A percentile compares a stretch with the other conserved stretches of the same genome.
phyloP scores from a whole-genome alignment of 2,888 invertebrate genomes.

The Ichneumon xanthorius region DNA sequence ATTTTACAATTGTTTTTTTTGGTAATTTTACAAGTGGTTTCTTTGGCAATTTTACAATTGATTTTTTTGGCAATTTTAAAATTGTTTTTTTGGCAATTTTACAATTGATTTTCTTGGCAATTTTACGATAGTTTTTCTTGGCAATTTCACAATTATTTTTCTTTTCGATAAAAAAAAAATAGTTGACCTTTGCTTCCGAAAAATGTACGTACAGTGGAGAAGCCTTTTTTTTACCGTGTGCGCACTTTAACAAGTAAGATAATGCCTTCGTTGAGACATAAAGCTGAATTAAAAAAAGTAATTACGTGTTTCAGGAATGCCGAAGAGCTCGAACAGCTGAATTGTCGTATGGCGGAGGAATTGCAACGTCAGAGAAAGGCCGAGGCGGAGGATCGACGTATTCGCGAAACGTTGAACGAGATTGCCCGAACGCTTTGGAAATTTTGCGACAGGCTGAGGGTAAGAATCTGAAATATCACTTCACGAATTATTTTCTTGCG shows the following conservation, averaged over 20 bases:
- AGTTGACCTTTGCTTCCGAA: too few relatives aligned
- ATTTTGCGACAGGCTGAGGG: constrained; percentile 78
- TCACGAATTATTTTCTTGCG: constrained; percentile 35
- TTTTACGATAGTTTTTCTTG: too few relatives aligned
- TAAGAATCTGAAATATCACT: constrained; percentile 65
- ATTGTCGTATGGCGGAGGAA: constrained; percentile 87
- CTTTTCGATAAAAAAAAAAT: too few relatives aligned
- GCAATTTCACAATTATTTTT: too few relatives aligned
- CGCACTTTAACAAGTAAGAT: not conserved
- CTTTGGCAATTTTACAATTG: too few relatives aligned
- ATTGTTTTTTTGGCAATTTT: too few relatives aligned
- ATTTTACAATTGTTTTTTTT: too few relatives aligned
- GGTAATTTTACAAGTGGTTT: too few relatives aligned
- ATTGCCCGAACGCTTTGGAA: constrained; percentile 73
- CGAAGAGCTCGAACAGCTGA: constrained; percentile 89
- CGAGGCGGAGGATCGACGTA: constrained; percentile 79
- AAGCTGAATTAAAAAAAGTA: not conserved
- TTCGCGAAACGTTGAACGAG: constrained; percentile 72
- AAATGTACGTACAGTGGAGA: too few relatives aligned
- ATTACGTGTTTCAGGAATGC: constrained; percentile 87
- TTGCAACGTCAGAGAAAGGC: constrained; percentile 83
- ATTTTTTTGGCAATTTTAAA: too few relatives aligned
- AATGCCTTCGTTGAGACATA: not conserved
- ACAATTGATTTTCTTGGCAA: too few relatives aligned
- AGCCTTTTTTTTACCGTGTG: not conserved